Evolutionary conservation across 2,888 invertebrate species (phyloP), one percentile per base, ranked within the genome.

Genomic region (Cordilura impudica): DNA sequence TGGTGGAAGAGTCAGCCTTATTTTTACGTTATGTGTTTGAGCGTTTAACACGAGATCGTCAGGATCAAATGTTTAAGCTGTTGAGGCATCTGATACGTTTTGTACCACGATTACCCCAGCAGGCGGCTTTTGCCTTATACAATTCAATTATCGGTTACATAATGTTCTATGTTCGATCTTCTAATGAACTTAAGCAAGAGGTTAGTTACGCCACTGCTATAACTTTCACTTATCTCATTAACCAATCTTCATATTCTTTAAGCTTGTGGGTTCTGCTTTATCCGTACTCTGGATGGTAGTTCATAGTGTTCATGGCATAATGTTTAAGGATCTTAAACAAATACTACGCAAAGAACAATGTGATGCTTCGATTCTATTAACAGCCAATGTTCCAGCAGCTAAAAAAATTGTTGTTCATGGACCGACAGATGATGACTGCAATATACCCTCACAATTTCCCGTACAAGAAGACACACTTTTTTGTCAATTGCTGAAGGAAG

Each of bases 111-210:
- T 90, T 99, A 75, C 98, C 99, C 0, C 96, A 97, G 83, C 99
- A 99, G 89, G 98, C 99, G 0, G 99, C 99, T 0, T 99, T 98
- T 90, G 97, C 98, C 0, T 90, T 99, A 0, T 98, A 99, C 90
- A 99, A 99, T 91, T 99, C 99, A 86, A 95, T 99, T 84, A 99
- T 99, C 83, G 99, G 99, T 1, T 99, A 98, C 87, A 97, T 99
- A 2, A 99, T 99, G 99, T 99, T 98, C 91, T 99, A 99, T 86
- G 98, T 99, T 2, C 92, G 99, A 67, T 95, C 97, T 10, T 98
- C 99, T 0, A 97, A 98, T 86, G 98, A 99, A 86, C 96, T 97
- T 54, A 97, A 98, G 0, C 98, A 98, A 86, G 95, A 97, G 86
- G 90, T 90, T 16, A 2, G 67, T 70, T 49, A n/a, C 14, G 2